Evolutionary conservation across 30 jellyfish, hydroid and myxozoan genomes (phyloP).

Genomic region (Phacellophora camtschatica): DNA sequence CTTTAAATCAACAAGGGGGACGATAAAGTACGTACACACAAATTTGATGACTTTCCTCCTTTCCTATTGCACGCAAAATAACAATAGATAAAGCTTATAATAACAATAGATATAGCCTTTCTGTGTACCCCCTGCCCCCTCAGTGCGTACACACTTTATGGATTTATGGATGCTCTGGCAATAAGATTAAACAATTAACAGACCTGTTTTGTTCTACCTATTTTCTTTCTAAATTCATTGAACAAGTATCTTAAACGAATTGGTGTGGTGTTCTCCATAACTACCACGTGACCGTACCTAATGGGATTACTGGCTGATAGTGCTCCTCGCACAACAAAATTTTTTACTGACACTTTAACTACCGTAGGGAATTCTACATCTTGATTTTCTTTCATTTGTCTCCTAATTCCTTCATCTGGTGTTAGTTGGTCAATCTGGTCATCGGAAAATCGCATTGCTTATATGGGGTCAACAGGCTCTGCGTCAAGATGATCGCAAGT

Average conservation of each 20-base stretch:
- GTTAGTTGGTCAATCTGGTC: not conserved
- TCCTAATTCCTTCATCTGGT: not conserved
- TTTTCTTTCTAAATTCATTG: not conserved
- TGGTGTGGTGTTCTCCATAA: not conserved
- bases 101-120: too few relatives aligned
- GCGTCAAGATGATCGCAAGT: not conserved
- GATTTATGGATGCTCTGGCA: too few relatives aligned
- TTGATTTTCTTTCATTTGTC: not conserved
- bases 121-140: too few relatives aligned
- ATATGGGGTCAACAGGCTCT: not conserved
- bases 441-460: not conserved
- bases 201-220: not conserved
- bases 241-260: not conserved
- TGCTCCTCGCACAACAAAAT: not conserved
- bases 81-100: too few relatives aligned
- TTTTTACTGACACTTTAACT: not conserved
- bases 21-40: too few relatives aligned
- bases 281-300: not conserved
- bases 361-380: not conserved
- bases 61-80: too few relatives aligned
- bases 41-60: too few relatives aligned
- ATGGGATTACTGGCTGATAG: not conserved
- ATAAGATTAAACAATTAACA: too few relatives aligned
- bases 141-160: too few relatives aligned
- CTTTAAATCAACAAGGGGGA: too few relatives aligned